phyloP scores from a whole-genome alignment of 2,888 invertebrate genomes.

The Antheraea assamensis region DNA sequence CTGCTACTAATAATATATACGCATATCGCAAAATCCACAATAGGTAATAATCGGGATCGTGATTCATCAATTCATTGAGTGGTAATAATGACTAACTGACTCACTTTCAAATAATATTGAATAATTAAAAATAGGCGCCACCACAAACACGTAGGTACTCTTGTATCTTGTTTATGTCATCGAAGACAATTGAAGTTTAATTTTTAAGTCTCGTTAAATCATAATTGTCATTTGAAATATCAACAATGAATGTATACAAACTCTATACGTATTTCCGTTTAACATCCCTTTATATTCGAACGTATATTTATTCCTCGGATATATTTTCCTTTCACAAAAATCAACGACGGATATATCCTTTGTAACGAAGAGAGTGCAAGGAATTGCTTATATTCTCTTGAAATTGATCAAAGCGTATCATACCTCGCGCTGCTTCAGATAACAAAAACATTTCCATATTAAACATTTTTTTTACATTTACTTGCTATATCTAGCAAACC shows the following conservation, averaged over 20 bases:
- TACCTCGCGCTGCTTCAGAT: slow-evolving; percentile 32
- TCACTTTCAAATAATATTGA: background rate
- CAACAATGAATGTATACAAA: background rate
- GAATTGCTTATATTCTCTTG: slow-evolving; percentile 39
- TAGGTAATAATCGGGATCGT: background rate
- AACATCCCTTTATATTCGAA: background rate
- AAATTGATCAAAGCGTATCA: slow-evolving; percentile 44
- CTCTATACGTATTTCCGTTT: background rate
- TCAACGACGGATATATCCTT: slow-evolving; percentile 31
- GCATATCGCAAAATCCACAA: background rate
- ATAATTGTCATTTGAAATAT: background rate
- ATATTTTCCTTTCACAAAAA: slow-evolving; percentile 13
- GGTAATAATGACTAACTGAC: background rate
- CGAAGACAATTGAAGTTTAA: background rate
- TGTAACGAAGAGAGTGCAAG: slow-evolving; percentile 37
- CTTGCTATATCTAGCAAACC: background rate
- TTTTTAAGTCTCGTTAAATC: background rate
- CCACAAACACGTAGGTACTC: background rate
- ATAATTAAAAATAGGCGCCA: background rate
- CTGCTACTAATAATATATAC: too few species aligned
- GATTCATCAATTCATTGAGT: background rate
- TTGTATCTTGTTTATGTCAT: background rate
- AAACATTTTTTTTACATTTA: slow-evolving; percentile 22
- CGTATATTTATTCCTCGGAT: background rate
- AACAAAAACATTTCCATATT: slow-evolving; percentile 34